These are phyloP conservation scores for Macrostomum lignano DNA, from an alignment of 1,140 invertebrate genomes.

Conservation along the genomic window DNA sequence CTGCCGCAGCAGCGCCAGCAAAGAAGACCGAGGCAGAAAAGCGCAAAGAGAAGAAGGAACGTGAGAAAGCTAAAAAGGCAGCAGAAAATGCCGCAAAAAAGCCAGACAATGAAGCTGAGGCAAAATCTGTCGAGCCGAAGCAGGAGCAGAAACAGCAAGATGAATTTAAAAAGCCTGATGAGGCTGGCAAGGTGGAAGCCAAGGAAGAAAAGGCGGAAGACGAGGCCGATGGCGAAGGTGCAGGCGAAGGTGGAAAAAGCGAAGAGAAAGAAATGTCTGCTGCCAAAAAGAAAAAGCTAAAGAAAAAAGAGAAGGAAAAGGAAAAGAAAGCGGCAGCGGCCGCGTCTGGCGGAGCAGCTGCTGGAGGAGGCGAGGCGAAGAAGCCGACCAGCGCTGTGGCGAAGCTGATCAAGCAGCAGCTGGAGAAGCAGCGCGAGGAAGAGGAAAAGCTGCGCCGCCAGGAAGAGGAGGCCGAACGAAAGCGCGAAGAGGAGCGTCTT, in stretches of 20 bases:
- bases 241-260: constrained; percentile 8
- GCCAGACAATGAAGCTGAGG: too few species aligned
- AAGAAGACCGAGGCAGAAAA: too few species aligned
- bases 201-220: constrained; percentile 5
- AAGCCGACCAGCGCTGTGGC: constrained; percentile 27
- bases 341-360: too few species aligned
- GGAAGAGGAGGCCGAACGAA: constrained; percentile 29
- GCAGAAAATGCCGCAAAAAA: too few species aligned
- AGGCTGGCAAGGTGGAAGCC: constrained; percentile 7
- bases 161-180: too few species aligned
- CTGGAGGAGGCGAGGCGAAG: constrained; percentile 14
- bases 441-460: constrained; percentile 46
- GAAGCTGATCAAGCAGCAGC: constrained; percentile 15
- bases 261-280: constrained; percentile 12
- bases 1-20: too few species aligned
- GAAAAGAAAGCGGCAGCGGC: constrained; percentile 11
- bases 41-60: too few species aligned
- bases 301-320: constrained; percentile 12
- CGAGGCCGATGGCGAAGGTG: background rate
- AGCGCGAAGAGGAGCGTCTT: constrained; percentile 28
- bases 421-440: constrained; percentile 45
- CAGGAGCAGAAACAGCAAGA: constrained; percentile 11
- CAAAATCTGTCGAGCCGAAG: too few species aligned
- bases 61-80: too few species aligned
- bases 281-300: constrained; percentile 9